Conservation (phyloP, 1,140 invertebrate genomes). For the Trichonephila inaurata region DNA sequence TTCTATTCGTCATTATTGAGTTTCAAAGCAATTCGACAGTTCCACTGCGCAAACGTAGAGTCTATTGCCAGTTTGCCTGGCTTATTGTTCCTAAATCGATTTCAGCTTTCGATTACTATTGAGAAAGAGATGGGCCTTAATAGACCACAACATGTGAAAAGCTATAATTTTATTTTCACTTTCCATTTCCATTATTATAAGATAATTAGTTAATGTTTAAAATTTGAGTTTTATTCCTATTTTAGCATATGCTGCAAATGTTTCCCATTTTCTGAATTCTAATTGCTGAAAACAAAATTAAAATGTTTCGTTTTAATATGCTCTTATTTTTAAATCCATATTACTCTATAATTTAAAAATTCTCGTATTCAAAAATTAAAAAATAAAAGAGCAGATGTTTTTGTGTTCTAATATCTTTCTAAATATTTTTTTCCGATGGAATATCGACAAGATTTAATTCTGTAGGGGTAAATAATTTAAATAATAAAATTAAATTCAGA, state of each 20-base stretch:
- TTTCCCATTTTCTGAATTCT: no score
- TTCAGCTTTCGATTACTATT: not conserved
- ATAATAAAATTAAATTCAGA: no score
- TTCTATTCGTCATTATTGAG: not conserved
- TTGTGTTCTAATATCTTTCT: no score
- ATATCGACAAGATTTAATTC: no score
- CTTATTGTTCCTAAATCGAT: not conserved
- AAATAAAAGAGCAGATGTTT: not conserved
- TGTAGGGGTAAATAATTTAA: no score
- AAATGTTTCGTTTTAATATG: no score
- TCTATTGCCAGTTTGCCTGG: not conserved
- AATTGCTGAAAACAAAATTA: no score
- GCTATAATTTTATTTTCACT: not conserved
- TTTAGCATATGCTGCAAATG: no score
- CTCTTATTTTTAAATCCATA: not conserved
- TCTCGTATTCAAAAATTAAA: not conserved
- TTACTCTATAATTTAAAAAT: not conserved
- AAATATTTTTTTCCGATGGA: no score
- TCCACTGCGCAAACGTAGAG: not conserved
- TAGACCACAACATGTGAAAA: not conserved
- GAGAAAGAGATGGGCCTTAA: no score
- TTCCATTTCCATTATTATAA: not conserved
- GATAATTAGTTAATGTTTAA: no score
- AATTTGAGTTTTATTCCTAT: no score
- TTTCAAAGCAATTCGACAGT: not conserved